These are phyloP conservation scores for Hipposideros larvatus DNA, from an alignment of 2,797 vertebrate genomes.

Conservation along the genomic window DNA sequence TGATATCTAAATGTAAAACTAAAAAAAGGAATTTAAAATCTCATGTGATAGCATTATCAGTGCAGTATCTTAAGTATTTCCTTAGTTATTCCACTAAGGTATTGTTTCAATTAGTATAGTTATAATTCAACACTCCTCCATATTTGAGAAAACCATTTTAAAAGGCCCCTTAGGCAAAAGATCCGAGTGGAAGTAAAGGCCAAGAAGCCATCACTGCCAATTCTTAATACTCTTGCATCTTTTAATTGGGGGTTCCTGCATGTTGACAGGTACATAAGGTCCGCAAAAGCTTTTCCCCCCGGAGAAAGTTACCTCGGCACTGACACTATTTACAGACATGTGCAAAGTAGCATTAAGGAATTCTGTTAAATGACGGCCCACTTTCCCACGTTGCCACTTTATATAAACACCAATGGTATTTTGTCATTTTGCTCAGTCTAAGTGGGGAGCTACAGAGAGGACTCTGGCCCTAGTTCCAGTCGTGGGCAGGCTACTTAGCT, in stretches of 20 bases:
- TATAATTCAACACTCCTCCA: background rate
- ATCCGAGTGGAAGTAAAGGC: background rate
- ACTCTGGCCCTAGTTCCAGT: background rate
- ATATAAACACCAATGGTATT: background rate
- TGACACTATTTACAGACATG: background rate
- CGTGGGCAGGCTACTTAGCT: background rate
- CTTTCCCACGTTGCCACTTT: background rate
- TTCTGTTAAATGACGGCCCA: background rate
- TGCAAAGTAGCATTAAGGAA: background rate
- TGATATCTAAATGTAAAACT: background rate
- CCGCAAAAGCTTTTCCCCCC: slow-evolving; percentile 27
- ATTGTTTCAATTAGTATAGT: background rate
- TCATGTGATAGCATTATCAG: background rate
- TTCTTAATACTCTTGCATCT: slow-evolving; percentile 75
- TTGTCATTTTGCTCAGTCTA: background rate
- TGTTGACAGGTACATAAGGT: background rate
- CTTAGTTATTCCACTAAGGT: slow-evolving; percentile 20
- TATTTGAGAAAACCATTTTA: slow-evolving; percentile 44
- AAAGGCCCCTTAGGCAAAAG: background rate
- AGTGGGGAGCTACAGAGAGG: background rate
- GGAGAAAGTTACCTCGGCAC: background rate
- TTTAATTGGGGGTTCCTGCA: slow-evolving; percentile 76
- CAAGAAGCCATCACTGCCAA: slow-evolving; percentile 63
- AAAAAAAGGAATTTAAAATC: background rate
- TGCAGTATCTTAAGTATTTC: background rate